phyloP scores from a whole-genome alignment of 1,140 invertebrate genomes.

The Drosophila bipectinata region DNA sequence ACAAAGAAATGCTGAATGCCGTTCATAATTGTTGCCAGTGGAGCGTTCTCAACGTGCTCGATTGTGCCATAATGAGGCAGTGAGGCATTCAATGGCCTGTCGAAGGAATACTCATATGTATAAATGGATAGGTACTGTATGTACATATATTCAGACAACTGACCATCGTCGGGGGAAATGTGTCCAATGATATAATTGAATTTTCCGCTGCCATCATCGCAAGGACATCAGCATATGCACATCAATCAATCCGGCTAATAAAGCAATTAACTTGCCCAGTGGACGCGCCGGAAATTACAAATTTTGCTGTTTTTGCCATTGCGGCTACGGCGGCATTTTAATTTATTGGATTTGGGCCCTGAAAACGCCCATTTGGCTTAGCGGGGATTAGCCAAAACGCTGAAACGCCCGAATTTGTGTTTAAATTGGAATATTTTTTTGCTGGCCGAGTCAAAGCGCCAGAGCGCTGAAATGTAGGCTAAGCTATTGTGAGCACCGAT shows the following conservation, averaged over 20 bases:
- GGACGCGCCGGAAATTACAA: conserved; percentile 67
- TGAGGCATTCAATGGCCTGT: conserved; percentile 39
- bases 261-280: conserved; percentile 68
- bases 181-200: conserved; percentile 74
- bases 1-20: conserved; percentile 61
- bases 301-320: conserved; percentile 33
- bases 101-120: conserved; percentile 4
- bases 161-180: conserved; percentile 9
- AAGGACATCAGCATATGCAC: conserved; percentile 52
- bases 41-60: conserved; percentile 16
- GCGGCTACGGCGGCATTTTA: conserved; percentile 55
- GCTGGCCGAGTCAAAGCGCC: conserved; percentile 1
- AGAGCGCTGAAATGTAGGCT: conserved; percentile 70
- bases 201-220: conserved; percentile 34
- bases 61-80: conserved; percentile 50
- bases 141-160: background rate
- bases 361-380: conserved; percentile 70
- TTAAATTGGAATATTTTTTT: conserved; percentile 51
- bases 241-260: conserved; percentile 70
- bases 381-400: conserved; percentile 67
- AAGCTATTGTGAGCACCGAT: conserved; percentile 49
- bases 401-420: conserved; percentile 14
- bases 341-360: conserved; percentile 71
- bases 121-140: background rate
- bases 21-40: conserved; percentile 41